phyloP scores from a whole-genome alignment of 2,113 vertebrate species.

The Cynocephalus volans region DNA sequence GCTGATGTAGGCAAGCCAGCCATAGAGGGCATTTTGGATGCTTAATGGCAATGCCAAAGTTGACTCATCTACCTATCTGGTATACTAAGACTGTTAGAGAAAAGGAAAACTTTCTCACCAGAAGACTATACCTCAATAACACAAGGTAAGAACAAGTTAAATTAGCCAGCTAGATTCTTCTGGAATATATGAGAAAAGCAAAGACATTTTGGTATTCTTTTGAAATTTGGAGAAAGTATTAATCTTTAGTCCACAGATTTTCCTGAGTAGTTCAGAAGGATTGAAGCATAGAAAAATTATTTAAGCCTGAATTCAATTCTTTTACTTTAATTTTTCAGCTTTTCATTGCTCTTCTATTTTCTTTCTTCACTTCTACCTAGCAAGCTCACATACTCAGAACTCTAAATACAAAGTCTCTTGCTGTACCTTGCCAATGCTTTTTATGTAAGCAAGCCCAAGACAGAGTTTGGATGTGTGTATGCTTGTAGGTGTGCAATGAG shows the following conservation, averaged over 20 bases:
- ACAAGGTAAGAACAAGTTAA: not conserved
- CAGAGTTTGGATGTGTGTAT: not conserved
- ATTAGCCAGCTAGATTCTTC: not conserved
- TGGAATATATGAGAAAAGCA: not conserved
- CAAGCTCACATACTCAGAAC: not conserved
- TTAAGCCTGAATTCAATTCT: not conserved
- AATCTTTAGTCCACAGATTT: not conserved
- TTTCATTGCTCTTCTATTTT: not conserved
- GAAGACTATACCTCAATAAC: not conserved
- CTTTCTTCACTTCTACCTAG: not conserved
- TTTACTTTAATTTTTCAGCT: constrained; percentile 3
- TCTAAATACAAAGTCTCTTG: not conserved
- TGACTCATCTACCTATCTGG: not conserved
- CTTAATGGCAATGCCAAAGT: not conserved
- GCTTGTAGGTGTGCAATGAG: not conserved
- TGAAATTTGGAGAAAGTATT: constrained; percentile 28
- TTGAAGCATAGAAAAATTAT: not conserved
- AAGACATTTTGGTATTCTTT: not conserved
- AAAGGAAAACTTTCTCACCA: not conserved
- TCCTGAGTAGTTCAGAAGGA: not conserved
- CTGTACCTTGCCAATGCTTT: not conserved
- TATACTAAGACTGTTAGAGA: not conserved
- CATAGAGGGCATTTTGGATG: not conserved
- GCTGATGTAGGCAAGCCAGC: not conserved
- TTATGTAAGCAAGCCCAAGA: not conserved